Evolutionary conservation across 2,113 vertebrate species (phyloP), one percentile per base, ranked within the genome.

Genomic region (Dromaius novaehollandiae): DNA sequence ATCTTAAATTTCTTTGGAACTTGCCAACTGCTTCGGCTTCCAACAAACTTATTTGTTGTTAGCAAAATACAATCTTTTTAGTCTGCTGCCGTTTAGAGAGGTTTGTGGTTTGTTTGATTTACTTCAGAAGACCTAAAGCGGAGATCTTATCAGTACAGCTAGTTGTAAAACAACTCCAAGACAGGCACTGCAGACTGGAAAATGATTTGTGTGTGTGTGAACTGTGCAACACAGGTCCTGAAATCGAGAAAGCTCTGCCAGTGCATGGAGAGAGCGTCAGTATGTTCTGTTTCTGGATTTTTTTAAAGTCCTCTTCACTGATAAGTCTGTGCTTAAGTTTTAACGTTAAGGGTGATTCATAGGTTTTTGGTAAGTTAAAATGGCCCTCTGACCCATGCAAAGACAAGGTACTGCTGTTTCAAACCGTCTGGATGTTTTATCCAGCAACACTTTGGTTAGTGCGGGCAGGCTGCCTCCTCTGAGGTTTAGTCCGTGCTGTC

Each of bases 71-170:
- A 8, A 0, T 22, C 85, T 85, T 69, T 91, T 56, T 68, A 3
- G 95, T 84, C 73, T 82, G 55, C 75, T 53, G 87, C 30, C 46
- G 24, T 78, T 93, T 46, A 19, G 71, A 68, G 60, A 86, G 74
- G 48, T 64, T 88, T 96, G 88, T 70, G 88, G 76, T 75, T 88
- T 88, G 15, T 85, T 88, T 95, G 60, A 24, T 91, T 95, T 40
- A 19, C 63, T 91, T 66, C 4, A 80, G 86, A 71, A 69, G 65
- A 70, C 63, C 38, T 88, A 36, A 25, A 94, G 76, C 5, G 1
- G 90, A 84, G 90, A 85, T 90, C 9, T 87, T 95, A 92, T 93
- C 91, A 0, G 55, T n/a, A 16, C 53, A 11, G 78, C 50, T 66
- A 42, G 79, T 65, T 86, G 69, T 76, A 89, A 74, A 90, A 56